These are phyloP conservation scores for Diadegma fenestrale DNA, from an alignment of 2,888 invertebrate genomes.

Conservation along the genomic window DNA sequence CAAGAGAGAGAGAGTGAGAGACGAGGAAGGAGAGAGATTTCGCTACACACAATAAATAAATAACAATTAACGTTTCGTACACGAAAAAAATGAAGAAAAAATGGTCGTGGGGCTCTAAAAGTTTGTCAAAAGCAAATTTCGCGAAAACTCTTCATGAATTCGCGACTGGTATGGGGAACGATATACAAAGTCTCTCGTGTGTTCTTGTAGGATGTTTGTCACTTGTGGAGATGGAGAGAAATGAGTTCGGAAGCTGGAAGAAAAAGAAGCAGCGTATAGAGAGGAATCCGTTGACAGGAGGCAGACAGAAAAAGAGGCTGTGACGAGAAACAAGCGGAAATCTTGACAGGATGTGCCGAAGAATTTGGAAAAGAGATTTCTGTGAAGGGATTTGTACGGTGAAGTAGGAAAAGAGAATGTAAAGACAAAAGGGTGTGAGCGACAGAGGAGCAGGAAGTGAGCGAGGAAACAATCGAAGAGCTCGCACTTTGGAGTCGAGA, in stretches of 20 bases:
- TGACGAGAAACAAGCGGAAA: constrained; percentile 33
- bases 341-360: constrained; percentile 36
- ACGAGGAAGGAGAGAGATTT: not conserved
- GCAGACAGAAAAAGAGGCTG: not conserved
- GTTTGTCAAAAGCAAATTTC: not conserved
- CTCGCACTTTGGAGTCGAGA: not conserved
- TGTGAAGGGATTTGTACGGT: constrained; percentile 11
- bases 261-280: not conserved
- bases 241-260: not conserved
- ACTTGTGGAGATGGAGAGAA: not conserved
- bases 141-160: not conserved
- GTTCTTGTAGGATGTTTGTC: not conserved
- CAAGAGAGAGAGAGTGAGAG: not conserved
- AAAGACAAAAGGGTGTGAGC: too few relatives aligned
- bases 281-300: not conserved
- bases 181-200: not conserved
- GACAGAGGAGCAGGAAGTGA: not conserved
- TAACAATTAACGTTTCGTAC: not conserved
- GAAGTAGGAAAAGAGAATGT: constrained; percentile 8
- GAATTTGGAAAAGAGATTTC: constrained; percentile 30
- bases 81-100: not conserved
- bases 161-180: not conserved
- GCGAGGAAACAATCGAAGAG: not conserved
- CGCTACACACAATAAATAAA: not conserved
- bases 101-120: not conserved